Evolutionary conservation across 2,888 invertebrate genomes (phyloP).

Genomic region (Auanema freiburgensis): DNA sequence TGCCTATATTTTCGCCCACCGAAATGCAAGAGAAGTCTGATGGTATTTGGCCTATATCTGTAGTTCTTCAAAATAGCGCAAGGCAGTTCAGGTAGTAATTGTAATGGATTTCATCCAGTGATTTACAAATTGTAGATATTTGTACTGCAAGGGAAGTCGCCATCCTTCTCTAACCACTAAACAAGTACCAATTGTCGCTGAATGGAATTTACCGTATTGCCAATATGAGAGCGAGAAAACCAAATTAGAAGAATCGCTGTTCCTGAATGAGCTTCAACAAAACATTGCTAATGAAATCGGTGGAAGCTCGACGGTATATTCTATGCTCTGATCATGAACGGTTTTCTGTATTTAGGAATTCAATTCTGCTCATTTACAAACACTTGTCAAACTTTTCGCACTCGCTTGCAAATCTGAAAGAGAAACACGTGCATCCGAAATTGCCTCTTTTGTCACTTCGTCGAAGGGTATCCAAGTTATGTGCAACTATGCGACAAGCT

Average conservation of each 20-base stretch:
- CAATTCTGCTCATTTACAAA: conserved; percentile 21
- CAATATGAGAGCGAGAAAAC: conserved; percentile 40
- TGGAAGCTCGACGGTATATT: background rate
- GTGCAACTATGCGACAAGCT: conserved; percentile 49
- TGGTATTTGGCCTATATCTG: conserved; percentile 52
- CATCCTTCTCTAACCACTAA: conserved; percentile 34
- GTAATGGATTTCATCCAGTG: background rate
- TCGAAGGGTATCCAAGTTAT: conserved; percentile 35
- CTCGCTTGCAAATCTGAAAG: conserved; percentile 36
- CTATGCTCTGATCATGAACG: background rate
- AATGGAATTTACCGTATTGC: conserved; percentile 47
- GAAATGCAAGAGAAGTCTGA: conserved; percentile 39
- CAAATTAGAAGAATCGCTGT: conserved; percentile 39
- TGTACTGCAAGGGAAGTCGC: conserved; percentile 47
- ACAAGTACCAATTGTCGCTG: conserved; percentile 35
- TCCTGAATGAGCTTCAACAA: conserved; percentile 45
- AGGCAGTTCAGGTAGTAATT: conserved; percentile 11
- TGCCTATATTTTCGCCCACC: conserved; percentile 52
- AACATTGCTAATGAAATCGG: conserved; percentile 14
- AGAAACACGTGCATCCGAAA: conserved; percentile 46
- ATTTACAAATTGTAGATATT: conserved; percentile 42
- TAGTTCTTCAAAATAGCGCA: conserved; percentile 28
- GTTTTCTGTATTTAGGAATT: conserved; percentile 22
- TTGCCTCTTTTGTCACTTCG: conserved; percentile 39
- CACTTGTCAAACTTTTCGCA: conserved; percentile 51